Base-by-base conservation (phyloP, 2,113 vertebrate species). In the Riparia riparia region DNA sequence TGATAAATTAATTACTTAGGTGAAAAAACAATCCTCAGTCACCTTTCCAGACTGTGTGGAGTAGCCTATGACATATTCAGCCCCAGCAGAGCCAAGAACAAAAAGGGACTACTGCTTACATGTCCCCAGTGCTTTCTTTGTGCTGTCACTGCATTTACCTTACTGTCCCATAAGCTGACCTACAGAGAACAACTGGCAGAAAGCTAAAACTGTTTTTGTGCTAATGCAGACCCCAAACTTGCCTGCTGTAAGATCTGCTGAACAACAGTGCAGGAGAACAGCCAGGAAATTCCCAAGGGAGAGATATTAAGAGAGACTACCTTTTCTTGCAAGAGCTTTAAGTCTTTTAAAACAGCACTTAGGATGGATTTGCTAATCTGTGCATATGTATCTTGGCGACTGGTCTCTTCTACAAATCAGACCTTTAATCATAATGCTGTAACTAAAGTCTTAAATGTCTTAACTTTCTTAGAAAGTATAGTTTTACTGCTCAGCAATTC, bases 31-130 rank as follows among this genome's bases (percentile, higher is more conserved):
- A 79, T 32, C 25, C 18, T 49, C 12, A 14, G 41, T 41, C 60
- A 68, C 61, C n/a, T 70, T 84, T 81, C 49, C 66, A 82, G 74
- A 58, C 9, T 42, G 34, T 12, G 24, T 1, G 10, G 39, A 74
- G 24, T 9, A 64, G 57, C 57, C 51, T 0, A 0, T 6, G 9
- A 34, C 2, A 3, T 9, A 34, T 9, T 69, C 37, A 83, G 31
- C 11, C 31, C 31, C 12, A 41, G 7, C 3, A 79, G 1, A 90
- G 37, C 37, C 69, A 92, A 76, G 44, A 44, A 42, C 25, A 71
- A 70, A 89, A 29, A 61, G 8, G 6, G 16, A 47, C 29, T 24
- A 29, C 24, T 49, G 28, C 24, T 32, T 63, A 42, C 39, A 6
- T 1, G 13, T 49, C 28, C 53, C 57, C 61, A 7, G 21, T 2